Evolutionary conservation across 2,888 invertebrate species (phyloP), one percentile per base, ranked within the genome.

Genomic region (Caradrina clavipalpis): DNA sequence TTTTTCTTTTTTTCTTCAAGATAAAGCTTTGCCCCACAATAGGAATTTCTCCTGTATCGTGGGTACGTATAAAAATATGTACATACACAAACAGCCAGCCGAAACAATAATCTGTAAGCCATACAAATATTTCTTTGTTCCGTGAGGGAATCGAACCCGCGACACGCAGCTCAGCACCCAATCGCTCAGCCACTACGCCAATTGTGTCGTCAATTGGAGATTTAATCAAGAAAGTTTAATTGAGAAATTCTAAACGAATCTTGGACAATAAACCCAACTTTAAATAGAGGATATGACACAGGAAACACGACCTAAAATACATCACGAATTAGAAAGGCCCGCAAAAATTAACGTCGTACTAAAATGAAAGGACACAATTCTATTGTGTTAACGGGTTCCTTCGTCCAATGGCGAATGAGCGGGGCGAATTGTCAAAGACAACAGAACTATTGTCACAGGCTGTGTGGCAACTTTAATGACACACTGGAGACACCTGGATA

Each of bases 381-480:
- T 92, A 93, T 94, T 94, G 93, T 94, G 89, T 86, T 73, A 76
- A 70, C 78, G 77, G 75, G 83, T 86, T 87, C 75, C 80, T 76
- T 64, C 84, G 82, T 54, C 53, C 66, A 67, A 90, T 90, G 81
- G 85, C 84, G 82, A 82, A 85, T 81, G 78, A 86, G 89, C 90
- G 91, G 78, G 72, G 81, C 91, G 86, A 93, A 93, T 92, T 88
- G 87, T 90, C 90, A 91, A 91, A 90, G 89, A 87, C 86, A 87
- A 86, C 79, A 84, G 77, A 79, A 82, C 82, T 81, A 87, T 85
- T 86, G 85, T 89, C 85, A 78, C 78, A 70, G 76, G 66, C 73
- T 35, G 51, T 78, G 74, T 70, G 82, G 84, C 78, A 82, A 85
- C 73, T 64, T 68, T 86, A 87, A 87, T 85, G 74, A 82, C 78